Conservation (phyloP, 1,140 invertebrate genomes). For the Ylistrum balloti region DNA sequence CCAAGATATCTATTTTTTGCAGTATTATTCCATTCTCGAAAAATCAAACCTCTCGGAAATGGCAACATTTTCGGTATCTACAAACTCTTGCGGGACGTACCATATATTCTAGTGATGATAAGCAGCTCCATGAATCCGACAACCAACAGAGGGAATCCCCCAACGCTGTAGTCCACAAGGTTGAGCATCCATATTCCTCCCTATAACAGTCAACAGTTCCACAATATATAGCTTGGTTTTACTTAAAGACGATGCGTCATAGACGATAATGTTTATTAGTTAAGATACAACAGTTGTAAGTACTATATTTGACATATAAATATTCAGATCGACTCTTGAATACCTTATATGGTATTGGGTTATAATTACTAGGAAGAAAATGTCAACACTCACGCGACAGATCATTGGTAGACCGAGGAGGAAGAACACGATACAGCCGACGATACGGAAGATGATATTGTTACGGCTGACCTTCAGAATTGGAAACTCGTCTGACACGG, state of each 20-base stretch:
- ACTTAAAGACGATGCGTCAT: too few species aligned
- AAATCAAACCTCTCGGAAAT: too few species aligned
- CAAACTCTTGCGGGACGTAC: conserved; percentile 57
- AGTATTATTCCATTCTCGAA: too few species aligned
- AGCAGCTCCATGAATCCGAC: conserved; percentile 89
- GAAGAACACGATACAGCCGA: conserved; percentile 84
- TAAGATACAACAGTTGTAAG: too few species aligned
- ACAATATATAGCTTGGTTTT: too few species aligned
- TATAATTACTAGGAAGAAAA: too few species aligned
- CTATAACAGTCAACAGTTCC: conserved; percentile 64
- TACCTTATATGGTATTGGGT: too few species aligned
- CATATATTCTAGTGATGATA: conserved; percentile 91
- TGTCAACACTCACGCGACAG: conserved; percentile 85
- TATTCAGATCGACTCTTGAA: too few species aligned
- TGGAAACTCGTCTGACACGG: conserved; percentile 77
- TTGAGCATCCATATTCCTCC: conserved; percentile 92
- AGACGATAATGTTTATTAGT: too few species aligned
- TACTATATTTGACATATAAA: too few species aligned
- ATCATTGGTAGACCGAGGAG: conserved; percentile 88
- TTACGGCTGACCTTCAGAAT: conserved; percentile 59
- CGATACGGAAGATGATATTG: conserved; percentile 72
- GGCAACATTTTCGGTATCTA: too few species aligned
- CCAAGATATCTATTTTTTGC: too few species aligned
- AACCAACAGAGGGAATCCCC: conserved; percentile 92
- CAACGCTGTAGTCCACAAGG: conserved; percentile 93